A percentile compares a stretch with the other conserved stretches of the same genome.
Conservation (phyloP, 2,888 invertebrate genomes). For the Myathropa florea region DNA sequence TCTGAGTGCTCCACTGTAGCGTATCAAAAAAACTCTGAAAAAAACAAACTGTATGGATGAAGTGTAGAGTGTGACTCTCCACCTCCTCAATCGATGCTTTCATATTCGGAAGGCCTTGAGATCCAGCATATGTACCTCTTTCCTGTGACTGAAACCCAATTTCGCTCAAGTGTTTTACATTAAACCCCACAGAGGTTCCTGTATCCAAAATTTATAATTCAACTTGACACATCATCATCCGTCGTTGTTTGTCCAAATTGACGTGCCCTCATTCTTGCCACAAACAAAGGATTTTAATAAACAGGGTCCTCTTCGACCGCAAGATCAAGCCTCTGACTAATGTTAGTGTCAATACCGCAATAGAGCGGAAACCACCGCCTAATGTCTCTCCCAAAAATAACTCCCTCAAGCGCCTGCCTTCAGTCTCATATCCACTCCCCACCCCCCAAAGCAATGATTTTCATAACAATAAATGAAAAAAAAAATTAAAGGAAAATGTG, state of each 20-base stretch:
- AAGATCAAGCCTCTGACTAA: slow-evolving; percentile 43
- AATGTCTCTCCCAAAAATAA: slow-evolving; percentile 37
- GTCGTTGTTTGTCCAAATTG: not conserved
- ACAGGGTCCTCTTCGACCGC: slow-evolving; percentile 24
- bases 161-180: not conserved
- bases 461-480: slow-evolving; percentile 21
- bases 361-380: slow-evolving; percentile 49
- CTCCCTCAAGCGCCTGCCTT: not conserved
- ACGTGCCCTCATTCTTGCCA: not conserved
- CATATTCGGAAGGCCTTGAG: too few relatives aligned
- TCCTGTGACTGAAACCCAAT: too few relatives aligned
- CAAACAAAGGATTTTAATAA: slow-evolving; percentile 26
- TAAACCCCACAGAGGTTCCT: not conserved
- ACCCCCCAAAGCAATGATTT: not conserved
- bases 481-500: slow-evolving; percentile 45
- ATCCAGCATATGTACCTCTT: too few relatives aligned
- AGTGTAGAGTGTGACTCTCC: too few relatives aligned
- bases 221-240: not conserved
- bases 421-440: not conserved
- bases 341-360: slow-evolving; percentile 55
- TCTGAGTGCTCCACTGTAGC: too few relatives aligned
- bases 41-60: too few relatives aligned
- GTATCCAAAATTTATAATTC: not conserved
- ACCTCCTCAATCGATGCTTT: too few relatives aligned
- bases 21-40: too few relatives aligned